phyloP scores from a whole-genome alignment of 1,140 invertebrate genomes.

The Potamilus streckersoni region DNA sequence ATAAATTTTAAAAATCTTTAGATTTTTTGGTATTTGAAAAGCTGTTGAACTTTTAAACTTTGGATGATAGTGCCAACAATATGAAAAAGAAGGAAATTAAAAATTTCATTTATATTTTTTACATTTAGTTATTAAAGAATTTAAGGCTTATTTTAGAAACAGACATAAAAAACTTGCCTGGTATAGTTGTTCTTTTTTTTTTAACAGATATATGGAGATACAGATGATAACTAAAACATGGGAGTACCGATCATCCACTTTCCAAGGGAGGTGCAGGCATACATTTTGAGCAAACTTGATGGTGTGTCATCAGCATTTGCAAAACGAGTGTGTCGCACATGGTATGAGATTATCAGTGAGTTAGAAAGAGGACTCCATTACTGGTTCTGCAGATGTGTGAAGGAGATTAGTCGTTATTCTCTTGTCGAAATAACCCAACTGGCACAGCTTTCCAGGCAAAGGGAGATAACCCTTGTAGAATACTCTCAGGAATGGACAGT shows the following conservation, averaged over 20 bases:
- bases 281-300: slow-evolving; percentile 24
- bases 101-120: too few species aligned
- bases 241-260: background rate
- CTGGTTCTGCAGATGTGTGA: slow-evolving; percentile 22
- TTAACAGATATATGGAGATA: too few species aligned
- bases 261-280: slow-evolving; percentile 23
- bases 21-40: too few species aligned
- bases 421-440: slow-evolving; percentile 16
- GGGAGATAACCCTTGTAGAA: slow-evolving; percentile 4
- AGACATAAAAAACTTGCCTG: too few species aligned
- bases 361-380: slow-evolving; percentile 10
- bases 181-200: too few species aligned
- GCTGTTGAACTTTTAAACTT: too few species aligned
- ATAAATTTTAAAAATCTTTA: too few species aligned
- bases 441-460: slow-evolving; percentile 6
- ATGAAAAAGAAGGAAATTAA: too few species aligned
- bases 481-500: slow-evolving; percentile 5
- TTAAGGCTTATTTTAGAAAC: too few species aligned
- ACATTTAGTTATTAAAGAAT: too few species aligned
- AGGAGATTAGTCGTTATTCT: slow-evolving; percentile 11
- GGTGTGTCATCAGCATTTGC: slow-evolving; percentile 13
- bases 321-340: slow-evolving; percentile 18
- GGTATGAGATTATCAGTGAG: slow-evolving; percentile 17
- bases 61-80: too few species aligned
- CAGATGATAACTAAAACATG: too few species aligned